Conservation (phyloP, 2,113 vertebrate species). For the Microtus oregoni region DNA sequence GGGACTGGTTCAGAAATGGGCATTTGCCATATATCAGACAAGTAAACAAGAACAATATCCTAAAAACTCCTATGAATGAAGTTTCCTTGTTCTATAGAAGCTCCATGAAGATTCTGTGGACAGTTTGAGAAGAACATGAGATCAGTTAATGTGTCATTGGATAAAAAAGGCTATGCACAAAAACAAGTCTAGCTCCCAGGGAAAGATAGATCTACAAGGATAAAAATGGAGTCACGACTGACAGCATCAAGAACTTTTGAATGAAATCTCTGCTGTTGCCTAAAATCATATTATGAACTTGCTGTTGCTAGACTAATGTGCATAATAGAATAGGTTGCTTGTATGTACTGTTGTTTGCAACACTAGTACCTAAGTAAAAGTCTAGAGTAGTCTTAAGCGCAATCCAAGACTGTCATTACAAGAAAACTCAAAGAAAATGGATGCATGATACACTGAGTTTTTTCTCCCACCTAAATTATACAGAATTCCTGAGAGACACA, state of each 20-base stretch:
- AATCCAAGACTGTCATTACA: neutral
- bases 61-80: neutral
- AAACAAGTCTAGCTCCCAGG: neutral
- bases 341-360: neutral
- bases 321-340: neutral
- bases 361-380: neutral
- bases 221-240: neutral
- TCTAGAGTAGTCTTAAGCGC: neutral
- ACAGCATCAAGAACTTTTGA: neutral
- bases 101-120: neutral
- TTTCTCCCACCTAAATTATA: neutral
- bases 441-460: neutral
- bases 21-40: neutral
- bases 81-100: neutral
- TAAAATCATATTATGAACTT: conserved; percentile 29
- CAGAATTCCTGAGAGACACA: conserved; percentile 1
- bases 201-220: neutral
- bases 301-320: neutral
- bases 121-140: neutral
- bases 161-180: neutral
- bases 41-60: conserved; percentile 26
- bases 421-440: neutral
- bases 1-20: neutral
- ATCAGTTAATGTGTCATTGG: neutral
- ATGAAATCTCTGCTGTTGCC: neutral